Conservation (phyloP, 2,113 vertebrate genomes). For the Coptodon bakossiorum region DNA sequence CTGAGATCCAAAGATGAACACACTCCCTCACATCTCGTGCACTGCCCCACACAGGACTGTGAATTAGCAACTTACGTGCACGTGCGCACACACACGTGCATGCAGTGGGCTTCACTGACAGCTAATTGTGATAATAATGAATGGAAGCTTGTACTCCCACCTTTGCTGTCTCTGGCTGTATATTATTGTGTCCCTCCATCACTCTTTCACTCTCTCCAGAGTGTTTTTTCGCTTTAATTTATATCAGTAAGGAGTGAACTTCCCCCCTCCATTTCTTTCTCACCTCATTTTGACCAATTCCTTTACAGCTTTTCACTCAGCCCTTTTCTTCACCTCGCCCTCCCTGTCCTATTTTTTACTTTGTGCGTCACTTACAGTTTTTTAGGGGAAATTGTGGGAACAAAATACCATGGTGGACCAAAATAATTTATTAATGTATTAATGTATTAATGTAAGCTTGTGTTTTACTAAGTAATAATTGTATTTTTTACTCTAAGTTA, state of each 20-base stretch:
- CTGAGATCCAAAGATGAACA: constrained; percentile 21
- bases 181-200: neutral
- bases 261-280: neutral
- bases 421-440: neutral
- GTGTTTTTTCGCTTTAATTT: neutral
- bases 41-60: neutral
- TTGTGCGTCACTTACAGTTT: neutral
- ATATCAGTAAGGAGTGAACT: neutral
- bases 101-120: constrained; percentile 7
- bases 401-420: neutral
- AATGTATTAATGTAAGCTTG: neutral
- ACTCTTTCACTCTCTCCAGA: neutral
- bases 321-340: neutral
- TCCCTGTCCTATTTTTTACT: neutral
- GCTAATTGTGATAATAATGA: constrained; percentile 50
- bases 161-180: constrained; percentile 3
- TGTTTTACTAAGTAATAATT: neutral
- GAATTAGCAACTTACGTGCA: neutral
- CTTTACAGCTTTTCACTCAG: neutral
- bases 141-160: constrained; percentile 36
- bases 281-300: neutral
- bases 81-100: neutral
- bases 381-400: neutral
- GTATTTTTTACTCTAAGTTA: neutral
- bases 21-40: constrained; percentile 8